A percentile compares a stretch with the other conserved stretches of the same genome.
These are phyloP conservation scores for Homarus gammarus DNA, from an alignment of 2,888 invertebrate species.

Conservation along the genomic window DNA sequence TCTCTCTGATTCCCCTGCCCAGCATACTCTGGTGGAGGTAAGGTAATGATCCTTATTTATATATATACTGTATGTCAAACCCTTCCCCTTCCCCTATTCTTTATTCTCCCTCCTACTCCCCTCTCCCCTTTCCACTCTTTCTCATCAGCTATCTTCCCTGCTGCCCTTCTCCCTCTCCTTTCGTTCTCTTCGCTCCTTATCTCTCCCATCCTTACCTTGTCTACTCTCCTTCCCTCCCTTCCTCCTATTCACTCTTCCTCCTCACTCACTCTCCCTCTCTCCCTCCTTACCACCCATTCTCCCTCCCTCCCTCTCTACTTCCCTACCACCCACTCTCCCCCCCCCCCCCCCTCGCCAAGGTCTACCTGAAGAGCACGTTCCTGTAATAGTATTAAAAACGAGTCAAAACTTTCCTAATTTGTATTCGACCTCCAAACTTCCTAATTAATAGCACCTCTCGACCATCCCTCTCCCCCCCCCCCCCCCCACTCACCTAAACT, in stretches of 20 bases:
- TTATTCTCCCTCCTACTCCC: background rate
- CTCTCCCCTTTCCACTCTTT: too few relatives aligned
- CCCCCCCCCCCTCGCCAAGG: too few relatives aligned
- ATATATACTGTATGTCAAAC: background rate
- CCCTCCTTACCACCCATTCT: background rate
- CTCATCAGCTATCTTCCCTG: background rate
- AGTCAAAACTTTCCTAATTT: conserved; percentile 1
- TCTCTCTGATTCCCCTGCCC: too few relatives aligned
- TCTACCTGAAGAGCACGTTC: background rate
- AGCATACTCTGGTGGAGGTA: too few relatives aligned
- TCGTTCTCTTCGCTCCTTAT: background rate
- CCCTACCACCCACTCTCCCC: too few relatives aligned
- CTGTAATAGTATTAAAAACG: background rate
- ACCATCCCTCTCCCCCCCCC: background rate
- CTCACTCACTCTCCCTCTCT: background rate
- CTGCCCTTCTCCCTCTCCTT: too few relatives aligned
- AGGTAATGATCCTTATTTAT: too few relatives aligned
- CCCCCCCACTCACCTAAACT: too few relatives aligned
- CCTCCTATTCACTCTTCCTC: background rate
- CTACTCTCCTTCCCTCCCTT: background rate
- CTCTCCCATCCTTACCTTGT: background rate
- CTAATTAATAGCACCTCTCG: background rate
- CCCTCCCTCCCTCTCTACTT: background rate
- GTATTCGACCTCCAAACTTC: background rate
- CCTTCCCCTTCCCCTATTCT: background rate